Evolutionary conservation across 2,113 vertebrate species (phyloP), one percentile per base, ranked within the genome.

Genomic region (Anolis carolinensis): DNA sequence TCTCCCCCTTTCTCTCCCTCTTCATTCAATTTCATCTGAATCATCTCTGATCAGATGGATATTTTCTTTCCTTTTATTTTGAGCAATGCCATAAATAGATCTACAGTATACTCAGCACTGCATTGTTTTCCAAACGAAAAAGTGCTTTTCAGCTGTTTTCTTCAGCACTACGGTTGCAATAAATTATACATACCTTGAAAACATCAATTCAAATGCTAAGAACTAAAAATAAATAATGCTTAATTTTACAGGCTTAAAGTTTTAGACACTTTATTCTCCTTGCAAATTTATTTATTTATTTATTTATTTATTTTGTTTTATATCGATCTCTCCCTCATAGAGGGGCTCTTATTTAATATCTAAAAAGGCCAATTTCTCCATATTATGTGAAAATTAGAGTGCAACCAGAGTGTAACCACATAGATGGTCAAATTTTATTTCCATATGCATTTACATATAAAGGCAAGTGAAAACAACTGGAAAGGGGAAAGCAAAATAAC

Each of bases 161-260:
- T 32, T 7, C 20, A 1, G 87, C 72, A 81, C 68, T 86, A 67
- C 83, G 83, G n/a, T 48, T 62, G 18, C 78, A 85, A 88, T 86
- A 83, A 81, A 91, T 87, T 86, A 78, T 52, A 81, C 55, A 65
- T 84, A 76, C 18, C 13, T 80, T 81, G 79, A 87, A 91, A 87
- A 85, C 36, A 78, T 72, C 2, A 70, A 86, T 34, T 86, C 90
- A 87, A 89, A 84, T 81, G 18, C 67, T 70, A 89, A 89, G 48
- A 86, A 84, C 10, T n/a, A 89, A 36, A 82, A 81, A 86, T 59
- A 7, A 2, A 21, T 71, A 39, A 30, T 30, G 4, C 1, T 80
- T 90, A 36, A 71, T 87, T 91, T 77, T 77, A 82, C 81, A 81
- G 10, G 68, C 50, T 2, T 5, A 5, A 48, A 84, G 89, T 90